Evolutionary conservation across 2,888 invertebrate genomes (phyloP).

Genomic region (Clunio marinus): DNA sequence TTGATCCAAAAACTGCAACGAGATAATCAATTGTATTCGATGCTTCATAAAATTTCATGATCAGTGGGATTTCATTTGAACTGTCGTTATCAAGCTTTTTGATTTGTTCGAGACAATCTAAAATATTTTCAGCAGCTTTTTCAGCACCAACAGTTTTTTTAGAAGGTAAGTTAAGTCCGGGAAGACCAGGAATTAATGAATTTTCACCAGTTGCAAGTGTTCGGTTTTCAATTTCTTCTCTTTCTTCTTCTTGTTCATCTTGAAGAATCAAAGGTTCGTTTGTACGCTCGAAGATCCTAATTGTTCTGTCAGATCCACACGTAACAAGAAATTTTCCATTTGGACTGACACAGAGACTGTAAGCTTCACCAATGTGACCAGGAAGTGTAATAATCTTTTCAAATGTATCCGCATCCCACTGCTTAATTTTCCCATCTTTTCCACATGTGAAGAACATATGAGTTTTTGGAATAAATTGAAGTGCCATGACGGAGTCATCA

Average conservation of each 20-base stretch:
- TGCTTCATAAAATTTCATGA: constrained; percentile 77
- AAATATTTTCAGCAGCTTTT: constrained; percentile 73
- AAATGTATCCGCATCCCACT: constrained; percentile 95
- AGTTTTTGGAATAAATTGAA: constrained; percentile 85
- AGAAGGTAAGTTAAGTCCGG: constrained; percentile 48
- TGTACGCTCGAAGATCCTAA: constrained; percentile 80
- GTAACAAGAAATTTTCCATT: constrained; percentile 74
- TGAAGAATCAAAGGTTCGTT: constrained; percentile 88
- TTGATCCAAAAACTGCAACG: constrained; percentile 69
- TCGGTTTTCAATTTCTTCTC: constrained; percentile 68
- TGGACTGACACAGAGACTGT: constrained; percentile 69
- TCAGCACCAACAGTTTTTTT: constrained; percentile 49
- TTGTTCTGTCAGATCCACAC: constrained; percentile 81
- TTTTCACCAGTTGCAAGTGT: constrained; percentile 67
- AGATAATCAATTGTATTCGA: constrained; percentile 73
- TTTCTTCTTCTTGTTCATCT: constrained; percentile 82
- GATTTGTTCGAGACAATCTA: constrained; percentile 83
- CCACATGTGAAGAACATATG: constrained; percentile 92
- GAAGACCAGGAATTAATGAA: constrained; percentile 65
- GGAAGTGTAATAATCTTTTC: constrained; percentile 83
- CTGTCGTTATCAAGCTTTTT: constrained; percentile 52
- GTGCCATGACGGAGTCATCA: constrained; percentile 85
- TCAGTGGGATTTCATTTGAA: constrained; percentile 58
- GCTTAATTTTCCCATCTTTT: constrained; percentile 89
- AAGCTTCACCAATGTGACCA: constrained; percentile 80